Evolutionary conservation across 2,797 vertebrate genomes (phyloP).

Genomic region (Amblyopsis hoosieri): DNA sequence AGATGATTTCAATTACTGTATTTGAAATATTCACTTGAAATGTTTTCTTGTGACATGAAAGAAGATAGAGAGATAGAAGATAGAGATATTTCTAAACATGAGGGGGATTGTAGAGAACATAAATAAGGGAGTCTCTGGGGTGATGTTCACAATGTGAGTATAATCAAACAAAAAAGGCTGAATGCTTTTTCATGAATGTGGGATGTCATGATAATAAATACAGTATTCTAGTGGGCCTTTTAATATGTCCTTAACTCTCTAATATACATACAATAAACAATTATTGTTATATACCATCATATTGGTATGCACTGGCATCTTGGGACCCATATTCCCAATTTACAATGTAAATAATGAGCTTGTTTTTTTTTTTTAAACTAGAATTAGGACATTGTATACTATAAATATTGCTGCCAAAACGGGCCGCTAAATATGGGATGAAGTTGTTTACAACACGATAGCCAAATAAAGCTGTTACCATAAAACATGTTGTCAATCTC

Average conservation of each 20-base stretch:
- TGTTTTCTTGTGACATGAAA: constrained; percentile 49
- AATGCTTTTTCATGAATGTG: constrained; percentile 18
- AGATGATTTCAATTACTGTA: neutral
- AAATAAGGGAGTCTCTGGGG: neutral
- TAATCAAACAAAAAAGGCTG: constrained; percentile 20
- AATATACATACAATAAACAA: constrained; percentile 1
- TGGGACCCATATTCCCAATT: constrained; percentile 12
- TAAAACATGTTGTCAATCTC: constrained; percentile 44
- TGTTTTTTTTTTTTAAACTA: constrained; percentile 31
- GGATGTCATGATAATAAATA: constrained; percentile 18
- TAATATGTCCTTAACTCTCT: constrained; percentile 21
- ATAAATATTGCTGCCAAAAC: constrained; percentile 37
- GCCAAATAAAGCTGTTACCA: constrained; percentile 30
- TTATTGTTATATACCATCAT: too few species aligned
- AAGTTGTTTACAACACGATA: constrained; percentile 41
- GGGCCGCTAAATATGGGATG: constrained; percentile 42
- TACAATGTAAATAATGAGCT: constrained; percentile 41
- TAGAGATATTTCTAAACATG: neutral
- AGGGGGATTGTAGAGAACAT: constrained; percentile 28
- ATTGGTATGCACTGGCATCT: too few species aligned
- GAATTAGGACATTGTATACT: constrained; percentile 35
- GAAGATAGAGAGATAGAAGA: too few species aligned
- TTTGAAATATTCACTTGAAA: constrained; percentile 49
- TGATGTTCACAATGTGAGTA: constrained; percentile 30
- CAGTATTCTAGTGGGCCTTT: constrained; percentile 15